Evolutionary conservation across 2,888 invertebrate species (phyloP), one percentile per base, ranked within the genome.

Genomic region (Ochropleura leucogaster): DNA sequence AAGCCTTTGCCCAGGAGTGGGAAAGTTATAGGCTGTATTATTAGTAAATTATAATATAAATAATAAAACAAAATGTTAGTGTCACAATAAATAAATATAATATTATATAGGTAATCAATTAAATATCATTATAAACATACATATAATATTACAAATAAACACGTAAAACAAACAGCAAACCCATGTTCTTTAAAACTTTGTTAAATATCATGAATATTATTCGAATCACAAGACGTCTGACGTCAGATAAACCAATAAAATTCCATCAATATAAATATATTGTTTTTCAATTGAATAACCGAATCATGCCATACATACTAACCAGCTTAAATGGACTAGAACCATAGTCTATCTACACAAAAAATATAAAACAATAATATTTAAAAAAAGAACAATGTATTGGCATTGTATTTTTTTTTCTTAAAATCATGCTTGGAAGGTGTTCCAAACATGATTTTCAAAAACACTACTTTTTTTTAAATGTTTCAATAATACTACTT

Each of bases 211-310:
- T 18, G 59, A 67, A 77, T 77, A 49, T 20, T 59, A 59, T 44
- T 30, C 30, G 14, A 59, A 46, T 20, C 6, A n/a, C 30, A 30
- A 77, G n/a, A 49, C 57, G 12, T 30, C 30, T 49, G 55, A 49
- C 44, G 42, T 57, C 67, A 66, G 16, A 9, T 44, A 57, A n/a
- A 67, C n/a, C 49, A 68, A 77, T 53, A 63, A 18, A 75, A 53
- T 42, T 53, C 49, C 14, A 77, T 59, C 12, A n/a, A 74, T 44
- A 49, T 53, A 4, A 65, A 6, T 65, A n/a, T n/a, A 44, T 77
- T 66, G 47, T 30, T 57, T 14, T 20, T 40, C 40, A 20, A 40
- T 40, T 46, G 14, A 46, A 47, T 20, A 53, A 51, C n/a, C 44
- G 7, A 44, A 44, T 68, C 49, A 44, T 59, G 49, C 9, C 14